Conservation (phyloP, 2,113 vertebrate genomes). For the Phylloscopus whistleri region DNA sequence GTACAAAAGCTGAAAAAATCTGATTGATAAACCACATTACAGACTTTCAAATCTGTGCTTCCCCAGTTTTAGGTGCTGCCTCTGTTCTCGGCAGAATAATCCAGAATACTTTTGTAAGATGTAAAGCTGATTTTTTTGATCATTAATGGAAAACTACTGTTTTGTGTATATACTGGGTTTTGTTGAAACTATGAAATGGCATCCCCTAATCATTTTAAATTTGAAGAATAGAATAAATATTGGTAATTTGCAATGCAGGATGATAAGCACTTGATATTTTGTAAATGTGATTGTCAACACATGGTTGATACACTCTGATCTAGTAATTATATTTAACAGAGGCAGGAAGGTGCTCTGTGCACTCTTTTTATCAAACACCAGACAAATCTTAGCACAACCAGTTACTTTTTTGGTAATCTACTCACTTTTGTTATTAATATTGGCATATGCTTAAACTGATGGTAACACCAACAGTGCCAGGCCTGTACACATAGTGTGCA, state of each 20-base stretch:
- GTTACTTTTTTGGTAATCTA: background rate
- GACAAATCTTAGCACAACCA: background rate
- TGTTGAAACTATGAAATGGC: background rate
- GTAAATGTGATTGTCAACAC: background rate
- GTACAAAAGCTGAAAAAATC: background rate
- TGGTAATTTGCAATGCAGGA: background rate
- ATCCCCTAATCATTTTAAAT: background rate
- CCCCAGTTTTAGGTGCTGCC: background rate
- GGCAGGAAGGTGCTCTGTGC: background rate
- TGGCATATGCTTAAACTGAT: background rate
- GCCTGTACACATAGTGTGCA: background rate
- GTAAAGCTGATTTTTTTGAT: background rate
- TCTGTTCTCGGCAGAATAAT: background rate
- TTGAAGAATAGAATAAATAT: background rate
- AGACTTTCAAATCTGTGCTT: background rate
- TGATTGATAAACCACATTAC: background rate
- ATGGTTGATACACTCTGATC: background rate
- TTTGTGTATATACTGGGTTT: accelerated
- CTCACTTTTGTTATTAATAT: background rate
- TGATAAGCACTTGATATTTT: background rate
- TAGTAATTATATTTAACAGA: background rate
- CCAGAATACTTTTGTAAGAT: background rate
- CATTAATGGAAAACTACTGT: background rate
- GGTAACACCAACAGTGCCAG: accelerated
- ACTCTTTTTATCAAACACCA: background rate